Evolutionary conservation across 2,113 vertebrate species (phyloP).

Genomic region (Anguilla japonica): DNA sequence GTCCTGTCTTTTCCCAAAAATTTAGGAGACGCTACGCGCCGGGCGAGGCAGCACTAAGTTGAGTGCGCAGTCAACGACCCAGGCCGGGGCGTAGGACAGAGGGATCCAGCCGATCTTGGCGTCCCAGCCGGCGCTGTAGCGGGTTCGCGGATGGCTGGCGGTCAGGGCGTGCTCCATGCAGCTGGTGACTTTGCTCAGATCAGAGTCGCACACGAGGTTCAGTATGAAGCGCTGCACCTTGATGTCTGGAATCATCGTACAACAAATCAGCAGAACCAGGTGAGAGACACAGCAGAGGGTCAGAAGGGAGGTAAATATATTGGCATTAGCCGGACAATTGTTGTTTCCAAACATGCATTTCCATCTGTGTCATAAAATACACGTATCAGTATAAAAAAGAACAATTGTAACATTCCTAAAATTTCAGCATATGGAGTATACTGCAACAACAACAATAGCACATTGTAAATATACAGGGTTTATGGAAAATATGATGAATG

Average conservation of each 20-base stretch:
- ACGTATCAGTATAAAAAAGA: too few relatives aligned
- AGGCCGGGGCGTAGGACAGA: constrained; percentile 85
- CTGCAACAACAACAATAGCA: too few relatives aligned
- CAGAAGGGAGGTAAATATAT: background rate
- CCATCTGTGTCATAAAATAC: too few relatives aligned
- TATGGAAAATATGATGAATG: too few relatives aligned
- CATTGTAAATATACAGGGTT: too few relatives aligned
- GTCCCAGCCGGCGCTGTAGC: constrained; percentile 93
- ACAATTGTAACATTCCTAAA: too few relatives aligned
- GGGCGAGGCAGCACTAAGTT: constrained; percentile 81
- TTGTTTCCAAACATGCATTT: too few relatives aligned
- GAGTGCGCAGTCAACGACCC: constrained; percentile 76
- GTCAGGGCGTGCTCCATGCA: constrained; percentile 87
- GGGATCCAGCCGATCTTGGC: constrained; percentile 93
- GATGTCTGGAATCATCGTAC: constrained; percentile 70
- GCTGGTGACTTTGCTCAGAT: constrained; percentile 83
- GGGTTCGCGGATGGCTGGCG: constrained; percentile 77
- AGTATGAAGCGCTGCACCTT: constrained; percentile 78
- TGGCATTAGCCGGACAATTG: background rate
- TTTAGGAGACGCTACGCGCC: constrained; percentile 62
- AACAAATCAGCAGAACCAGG: background rate
- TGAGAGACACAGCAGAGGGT: background rate
- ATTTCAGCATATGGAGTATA: too few relatives aligned
- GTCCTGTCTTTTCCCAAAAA: background rate
- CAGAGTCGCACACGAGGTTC: constrained; percentile 78